Evolutionary conservation across 2,113 vertebrate species (phyloP), one percentile per base, ranked within the genome.

Genomic region (Morone chrysops): DNA sequence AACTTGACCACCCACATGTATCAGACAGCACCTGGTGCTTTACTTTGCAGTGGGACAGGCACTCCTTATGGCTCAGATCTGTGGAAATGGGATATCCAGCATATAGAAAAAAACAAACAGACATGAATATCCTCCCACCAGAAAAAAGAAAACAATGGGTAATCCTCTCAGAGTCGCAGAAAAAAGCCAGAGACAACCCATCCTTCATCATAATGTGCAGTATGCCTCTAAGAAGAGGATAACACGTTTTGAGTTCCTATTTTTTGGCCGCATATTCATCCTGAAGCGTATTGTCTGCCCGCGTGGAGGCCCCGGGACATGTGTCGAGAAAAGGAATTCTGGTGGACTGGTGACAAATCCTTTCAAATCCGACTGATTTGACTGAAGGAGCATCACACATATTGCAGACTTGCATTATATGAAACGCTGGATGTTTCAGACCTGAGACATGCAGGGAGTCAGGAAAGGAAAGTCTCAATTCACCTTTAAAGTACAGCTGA

Each of bases 161-260:
- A 91, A 91, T 90, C 86, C 86, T 87, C 80, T 90, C 70, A 84
- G 78, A 82, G 78, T 71, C 82, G 66, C 45, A 65, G 41, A 81
- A 76, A 53, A 86, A 88, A 89, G 70, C 73, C 45, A 66, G 22
- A 65, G 74, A 83, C 65, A 82, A 59, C 51, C 70, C 70, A 75
- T 81, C 80, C 61, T 67, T 70, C 59, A 40, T 82, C 70, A 69
- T 75, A 67, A 79, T 71, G 71, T 69, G 20, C 65, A 85, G 67
- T 50, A 65, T 62, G 41, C 62, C 70, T 75, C 78, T 41, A 78
- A 86, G 69, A 80, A 54, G 69, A 59, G 63, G 76, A 78, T 85
- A 82, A 88, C 53, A 43, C 82, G 86, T 59, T 59, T 74, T 36
- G 65, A 6, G 51, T 25, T 82, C 82, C 59, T 6, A 16, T 54